phyloP scores from a whole-genome alignment of 2,113 vertebrate species.

The Nothobranchius furzeri region DNA sequence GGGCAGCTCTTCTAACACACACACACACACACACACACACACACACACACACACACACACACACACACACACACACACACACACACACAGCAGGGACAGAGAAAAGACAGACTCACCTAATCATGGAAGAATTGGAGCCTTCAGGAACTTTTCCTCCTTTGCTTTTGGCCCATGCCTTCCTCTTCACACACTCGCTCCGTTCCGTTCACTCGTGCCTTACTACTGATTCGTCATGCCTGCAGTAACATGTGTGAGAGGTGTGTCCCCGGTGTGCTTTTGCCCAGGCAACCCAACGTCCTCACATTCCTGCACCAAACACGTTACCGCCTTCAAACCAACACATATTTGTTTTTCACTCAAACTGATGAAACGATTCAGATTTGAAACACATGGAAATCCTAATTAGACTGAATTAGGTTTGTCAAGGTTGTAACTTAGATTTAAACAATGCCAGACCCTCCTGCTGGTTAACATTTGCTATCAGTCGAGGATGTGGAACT shows the following conservation, averaged over 20 bases:
- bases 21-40: too few relatives aligned
- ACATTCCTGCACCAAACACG: slow-evolving; percentile 35
- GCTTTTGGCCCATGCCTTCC: slow-evolving; percentile 24
- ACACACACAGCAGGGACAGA: neutral
- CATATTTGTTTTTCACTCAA: too few relatives aligned
- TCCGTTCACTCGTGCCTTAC: slow-evolving; percentile 26
- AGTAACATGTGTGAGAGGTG: slow-evolving; percentile 78
- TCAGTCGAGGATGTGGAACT: too few relatives aligned
- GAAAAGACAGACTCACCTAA: slow-evolving; percentile 47
- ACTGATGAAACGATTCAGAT: too few relatives aligned
- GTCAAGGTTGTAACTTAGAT: too few relatives aligned
- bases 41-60: too few relatives aligned
- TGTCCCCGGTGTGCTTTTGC: slow-evolving; percentile 82
- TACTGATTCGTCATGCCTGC: slow-evolving; percentile 61
- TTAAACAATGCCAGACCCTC: too few relatives aligned
- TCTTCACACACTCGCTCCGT: slow-evolving; percentile 1
- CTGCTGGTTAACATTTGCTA: too few relatives aligned
- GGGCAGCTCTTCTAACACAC: too few relatives aligned
- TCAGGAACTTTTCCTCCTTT: neutral
- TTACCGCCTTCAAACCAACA: neutral
- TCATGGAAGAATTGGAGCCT: neutral
- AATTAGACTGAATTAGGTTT: too few relatives aligned
- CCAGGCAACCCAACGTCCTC: slow-evolving; percentile 74
- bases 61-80: too few relatives aligned
- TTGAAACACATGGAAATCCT: too few relatives aligned